Evolutionary conservation across 2,888 invertebrate species (phyloP).

Genomic region (Uloborus plumipes): DNA sequence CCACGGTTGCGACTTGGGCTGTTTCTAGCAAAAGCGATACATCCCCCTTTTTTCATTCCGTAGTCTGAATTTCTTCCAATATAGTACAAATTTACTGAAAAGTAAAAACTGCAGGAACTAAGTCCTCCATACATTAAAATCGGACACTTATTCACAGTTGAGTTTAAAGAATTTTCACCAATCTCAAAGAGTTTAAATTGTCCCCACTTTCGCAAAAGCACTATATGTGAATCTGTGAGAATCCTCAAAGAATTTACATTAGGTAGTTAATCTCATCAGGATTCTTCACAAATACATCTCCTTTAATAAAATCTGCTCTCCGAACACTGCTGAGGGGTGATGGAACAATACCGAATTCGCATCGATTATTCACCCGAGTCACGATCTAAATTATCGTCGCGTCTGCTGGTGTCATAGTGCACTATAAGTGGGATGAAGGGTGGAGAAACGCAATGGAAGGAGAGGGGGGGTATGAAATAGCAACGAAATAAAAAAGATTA

Average conservation of each 20-base stretch:
- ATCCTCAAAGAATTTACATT: neutral
- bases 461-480: neutral
- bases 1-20: no score
- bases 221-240: neutral
- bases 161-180: no score
- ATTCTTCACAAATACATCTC: neutral
- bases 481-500: no score
- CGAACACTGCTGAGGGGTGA: neutral
- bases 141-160: no score
- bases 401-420: constrained; percentile 34
- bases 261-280: neutral
- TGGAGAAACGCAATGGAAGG: neutral
- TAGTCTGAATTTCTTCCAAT: no score
- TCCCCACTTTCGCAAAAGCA: neutral
- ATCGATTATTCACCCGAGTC: constrained; percentile 26
- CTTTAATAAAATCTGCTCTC: no score
- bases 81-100: no score
- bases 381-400: constrained; percentile 28
- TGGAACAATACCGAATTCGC: constrained; percentile 32
- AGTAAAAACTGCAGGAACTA: no score
- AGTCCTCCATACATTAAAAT: no score
- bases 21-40: no score
- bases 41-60: no score
- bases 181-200: no score
- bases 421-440: neutral